Conservation (phyloP, 2,113 vertebrate genomes). For the Piprites chloris region DNA sequence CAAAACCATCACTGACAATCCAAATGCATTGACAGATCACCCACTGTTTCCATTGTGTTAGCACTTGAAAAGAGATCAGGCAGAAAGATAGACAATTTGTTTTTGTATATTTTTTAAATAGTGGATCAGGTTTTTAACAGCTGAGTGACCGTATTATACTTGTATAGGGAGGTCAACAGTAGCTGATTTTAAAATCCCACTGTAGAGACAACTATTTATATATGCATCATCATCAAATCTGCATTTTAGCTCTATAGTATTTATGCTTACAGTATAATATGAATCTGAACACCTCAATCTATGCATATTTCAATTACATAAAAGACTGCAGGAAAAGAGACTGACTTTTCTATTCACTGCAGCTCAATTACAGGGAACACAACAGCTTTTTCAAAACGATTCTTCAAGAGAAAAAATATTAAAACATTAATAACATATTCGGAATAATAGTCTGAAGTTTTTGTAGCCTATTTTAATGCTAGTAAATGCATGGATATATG, state of each 20-base stretch:
- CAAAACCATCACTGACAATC: conserved; percentile 82
- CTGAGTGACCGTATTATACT: conserved; percentile 74
- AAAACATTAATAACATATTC: neutral
- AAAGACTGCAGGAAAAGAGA: conserved; percentile 33
- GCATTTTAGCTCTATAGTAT: conserved; percentile 57
- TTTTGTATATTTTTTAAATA: conserved; percentile 81
- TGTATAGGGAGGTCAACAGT: conserved; percentile 71
- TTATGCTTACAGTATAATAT: conserved; percentile 17
- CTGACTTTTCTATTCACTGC: conserved; percentile 32
- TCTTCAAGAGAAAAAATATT: neutral
- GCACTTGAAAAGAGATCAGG: conserved; percentile 81
- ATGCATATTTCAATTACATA: conserved; percentile 50
- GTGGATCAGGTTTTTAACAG: conserved; percentile 80
- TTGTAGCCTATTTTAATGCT: conserved; percentile 4
- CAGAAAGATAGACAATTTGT: conserved; percentile 85
- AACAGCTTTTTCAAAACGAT: conserved; percentile 37
- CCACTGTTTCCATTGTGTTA: conserved; percentile 82
- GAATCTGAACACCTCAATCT: conserved; percentile 41
- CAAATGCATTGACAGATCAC: conserved; percentile 83
- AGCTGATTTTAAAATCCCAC: conserved; percentile 67
- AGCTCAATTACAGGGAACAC: conserved; percentile 48
- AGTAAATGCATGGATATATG: neutral
- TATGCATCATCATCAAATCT: conserved; percentile 54
- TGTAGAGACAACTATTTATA: conserved; percentile 56
- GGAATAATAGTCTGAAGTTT: neutral